Evolutionary conservation across 2,113 vertebrate genomes (phyloP).

Genomic region (Andinoacara biseriatus): DNA sequence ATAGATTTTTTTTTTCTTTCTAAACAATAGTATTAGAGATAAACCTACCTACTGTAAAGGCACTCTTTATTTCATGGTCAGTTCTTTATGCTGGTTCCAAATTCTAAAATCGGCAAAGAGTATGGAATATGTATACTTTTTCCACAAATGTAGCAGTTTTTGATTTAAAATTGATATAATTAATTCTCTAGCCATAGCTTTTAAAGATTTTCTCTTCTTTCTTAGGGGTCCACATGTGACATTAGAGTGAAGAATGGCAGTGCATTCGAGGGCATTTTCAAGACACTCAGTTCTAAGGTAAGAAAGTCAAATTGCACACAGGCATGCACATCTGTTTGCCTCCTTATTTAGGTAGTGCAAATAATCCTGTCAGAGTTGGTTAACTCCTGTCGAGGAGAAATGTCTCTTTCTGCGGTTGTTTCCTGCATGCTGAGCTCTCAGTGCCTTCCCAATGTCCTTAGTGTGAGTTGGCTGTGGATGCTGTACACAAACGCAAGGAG

Average conservation of each 20-base stretch:
- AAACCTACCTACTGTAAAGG: background rate
- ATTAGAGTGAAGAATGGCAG: conserved; percentile 90
- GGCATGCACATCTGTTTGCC: background rate
- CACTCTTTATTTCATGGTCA: background rate
- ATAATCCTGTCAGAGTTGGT: background rate
- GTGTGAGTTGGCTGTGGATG: conserved; percentile 93
- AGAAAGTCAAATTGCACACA: conserved; percentile 38
- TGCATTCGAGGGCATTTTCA: conserved; percentile 91
- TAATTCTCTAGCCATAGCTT: background rate
- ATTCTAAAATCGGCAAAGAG: too few relatives aligned
- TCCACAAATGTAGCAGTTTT: background rate
- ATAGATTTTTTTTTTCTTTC: too few relatives aligned
- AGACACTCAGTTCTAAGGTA: conserved; percentile 91
- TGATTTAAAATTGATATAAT: background rate
- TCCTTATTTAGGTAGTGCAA: background rate
- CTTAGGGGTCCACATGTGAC: conserved; percentile 90
- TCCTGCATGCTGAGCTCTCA: background rate
- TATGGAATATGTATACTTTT: background rate
- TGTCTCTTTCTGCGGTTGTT: background rate
- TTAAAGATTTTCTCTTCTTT: background rate
- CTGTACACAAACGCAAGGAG: conserved; percentile 84
- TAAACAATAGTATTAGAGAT: background rate
- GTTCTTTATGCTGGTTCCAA: background rate
- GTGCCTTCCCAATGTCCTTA: conserved; percentile 42
- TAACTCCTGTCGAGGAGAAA: background rate